Evolutionary conservation across 2,797 vertebrate species (phyloP).

Genomic region (Mormyrops attenuatus): DNA sequence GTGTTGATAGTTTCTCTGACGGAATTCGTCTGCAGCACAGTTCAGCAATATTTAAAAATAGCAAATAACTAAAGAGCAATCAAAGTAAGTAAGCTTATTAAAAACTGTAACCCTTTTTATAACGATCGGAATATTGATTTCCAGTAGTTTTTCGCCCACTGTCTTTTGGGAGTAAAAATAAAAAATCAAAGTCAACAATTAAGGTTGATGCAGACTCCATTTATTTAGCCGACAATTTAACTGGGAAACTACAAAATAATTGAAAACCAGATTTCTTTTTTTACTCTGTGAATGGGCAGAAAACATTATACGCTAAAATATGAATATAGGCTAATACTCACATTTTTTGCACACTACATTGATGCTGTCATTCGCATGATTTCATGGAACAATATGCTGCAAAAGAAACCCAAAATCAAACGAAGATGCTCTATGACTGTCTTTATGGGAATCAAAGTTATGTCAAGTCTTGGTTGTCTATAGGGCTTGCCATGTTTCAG

Average conservation of each 20-base stretch:
- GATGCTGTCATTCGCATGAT: not conserved
- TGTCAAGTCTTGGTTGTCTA: not conserved
- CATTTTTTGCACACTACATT: not conserved
- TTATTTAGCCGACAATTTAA: not conserved
- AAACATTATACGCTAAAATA: not conserved
- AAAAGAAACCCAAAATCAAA: not conserved
- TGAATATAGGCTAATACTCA: not conserved
- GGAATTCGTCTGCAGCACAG: not conserved
- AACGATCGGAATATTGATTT: not conserved
- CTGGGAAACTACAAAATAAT: not conserved
- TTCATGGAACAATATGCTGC: not conserved
- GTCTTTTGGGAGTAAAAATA: not conserved
- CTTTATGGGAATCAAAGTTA: not conserved
- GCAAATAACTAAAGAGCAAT: not conserved
- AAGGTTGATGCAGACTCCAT: not conserved
- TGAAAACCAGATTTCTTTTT: not conserved
- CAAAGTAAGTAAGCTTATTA: not conserved
- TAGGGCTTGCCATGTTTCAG: constrained; percentile 45
- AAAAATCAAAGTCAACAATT: not conserved
- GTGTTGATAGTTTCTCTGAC: not conserved
- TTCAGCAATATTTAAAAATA: not conserved
- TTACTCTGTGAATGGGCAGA: not conserved
- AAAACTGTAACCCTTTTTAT: not conserved
- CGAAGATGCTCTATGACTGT: not conserved
- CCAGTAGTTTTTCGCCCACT: not conserved